A percentile compares a stretch with the other conserved stretches of the same genome.
Conservation (phyloP, 53 echinoderm and acorn worm genomes). For the Stichopus horrens region DNA sequence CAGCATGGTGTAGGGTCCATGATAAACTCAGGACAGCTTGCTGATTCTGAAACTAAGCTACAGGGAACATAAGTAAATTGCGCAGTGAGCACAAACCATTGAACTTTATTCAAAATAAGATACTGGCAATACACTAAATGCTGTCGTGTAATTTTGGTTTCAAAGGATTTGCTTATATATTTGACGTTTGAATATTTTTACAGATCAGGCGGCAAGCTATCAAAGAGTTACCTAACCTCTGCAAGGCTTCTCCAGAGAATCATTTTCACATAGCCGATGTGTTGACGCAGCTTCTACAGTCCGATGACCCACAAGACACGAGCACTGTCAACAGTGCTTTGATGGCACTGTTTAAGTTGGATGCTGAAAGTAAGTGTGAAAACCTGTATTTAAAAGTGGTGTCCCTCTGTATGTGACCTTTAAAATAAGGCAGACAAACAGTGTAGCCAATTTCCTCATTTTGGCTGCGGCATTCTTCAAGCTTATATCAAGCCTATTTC, state of each 20-base stretch:
- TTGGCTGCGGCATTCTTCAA: too few species aligned
- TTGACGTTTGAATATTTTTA: background rate
- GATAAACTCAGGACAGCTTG: too few species aligned
- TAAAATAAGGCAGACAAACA: too few species aligned
- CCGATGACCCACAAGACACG: slow-evolving; percentile 84
- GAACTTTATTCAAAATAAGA: background rate
- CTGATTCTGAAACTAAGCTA: too few species aligned
- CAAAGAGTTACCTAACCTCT: slow-evolving; percentile 94
- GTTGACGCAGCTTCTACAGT: slow-evolving; percentile 91
- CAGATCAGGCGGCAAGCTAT: slow-evolving; percentile 93
- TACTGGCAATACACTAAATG: background rate
- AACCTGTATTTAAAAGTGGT: too few species aligned
- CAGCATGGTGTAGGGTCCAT: too few species aligned
- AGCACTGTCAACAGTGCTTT: slow-evolving; percentile 78
- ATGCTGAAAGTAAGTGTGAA: slow-evolving; percentile 77
- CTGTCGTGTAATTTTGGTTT: background rate
- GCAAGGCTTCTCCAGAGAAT: slow-evolving; percentile 73
- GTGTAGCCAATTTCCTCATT: too few species aligned
- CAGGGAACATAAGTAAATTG: too few species aligned
- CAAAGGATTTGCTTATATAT: background rate
- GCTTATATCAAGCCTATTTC: too few species aligned
- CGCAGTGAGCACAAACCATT: too few species aligned
- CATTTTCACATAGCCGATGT: slow-evolving; percentile 91
- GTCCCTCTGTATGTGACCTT: too few species aligned
- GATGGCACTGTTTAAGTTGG: slow-evolving; percentile 83